Conservation (phyloP, 2,797 vertebrate genomes). For the Lacerta bilineata region DNA sequence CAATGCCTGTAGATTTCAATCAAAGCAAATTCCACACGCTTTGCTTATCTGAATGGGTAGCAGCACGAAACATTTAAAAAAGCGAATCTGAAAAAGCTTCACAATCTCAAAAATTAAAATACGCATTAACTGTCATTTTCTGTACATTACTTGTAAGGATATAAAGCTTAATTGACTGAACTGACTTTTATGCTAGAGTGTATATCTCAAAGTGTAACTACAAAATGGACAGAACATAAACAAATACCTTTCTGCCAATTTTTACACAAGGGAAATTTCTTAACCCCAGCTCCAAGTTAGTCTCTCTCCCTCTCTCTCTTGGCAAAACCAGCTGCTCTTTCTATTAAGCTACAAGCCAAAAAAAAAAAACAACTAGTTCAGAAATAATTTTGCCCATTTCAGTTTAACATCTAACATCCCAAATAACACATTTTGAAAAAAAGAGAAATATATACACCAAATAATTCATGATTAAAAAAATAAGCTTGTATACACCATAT, state of each 20-base stretch:
- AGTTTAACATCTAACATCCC: neutral
- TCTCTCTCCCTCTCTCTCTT: neutral
- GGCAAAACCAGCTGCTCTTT: constrained; percentile 10
- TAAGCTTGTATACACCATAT: constrained; percentile 31
- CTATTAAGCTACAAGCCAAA: neutral
- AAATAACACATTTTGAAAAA: constrained; percentile 24
- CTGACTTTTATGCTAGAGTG: neutral
- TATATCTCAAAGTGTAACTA: neutral
- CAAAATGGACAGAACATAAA: neutral
- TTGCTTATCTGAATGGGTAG: neutral
- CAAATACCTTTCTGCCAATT: neutral
- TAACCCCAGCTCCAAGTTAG: constrained; percentile 11
- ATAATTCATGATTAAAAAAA: constrained; percentile 39
- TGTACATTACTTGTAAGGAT: constrained; percentile 5
- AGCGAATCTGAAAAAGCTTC: constrained; percentile 1
- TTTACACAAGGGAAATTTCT: neutral
- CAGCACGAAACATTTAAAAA: constrained; percentile 21
- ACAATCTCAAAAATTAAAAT: constrained; percentile 1
- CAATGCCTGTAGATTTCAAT: constrained; percentile 22
- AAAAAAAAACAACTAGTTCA: neutral
- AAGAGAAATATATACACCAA: constrained; percentile 23
- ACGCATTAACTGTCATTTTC: neutral
- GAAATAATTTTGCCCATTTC: constrained; percentile 35
- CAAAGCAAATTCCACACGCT: constrained; percentile 22
- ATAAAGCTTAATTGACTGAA: neutral